phyloP scores from a whole-genome alignment of 1,140 invertebrate genomes.

The Drosophila tani region DNA sequence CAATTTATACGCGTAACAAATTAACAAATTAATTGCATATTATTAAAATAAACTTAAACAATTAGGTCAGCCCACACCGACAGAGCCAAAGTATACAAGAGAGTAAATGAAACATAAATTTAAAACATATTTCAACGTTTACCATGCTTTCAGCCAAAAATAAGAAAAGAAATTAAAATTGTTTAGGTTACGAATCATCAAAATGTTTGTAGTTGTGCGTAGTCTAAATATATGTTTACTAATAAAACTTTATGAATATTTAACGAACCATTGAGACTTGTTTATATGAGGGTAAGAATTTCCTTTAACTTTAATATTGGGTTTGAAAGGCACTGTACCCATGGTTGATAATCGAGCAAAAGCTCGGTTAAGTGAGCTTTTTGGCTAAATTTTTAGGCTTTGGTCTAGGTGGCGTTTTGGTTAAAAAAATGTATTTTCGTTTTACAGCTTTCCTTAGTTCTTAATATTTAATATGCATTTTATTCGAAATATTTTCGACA shows the following conservation, averaged over 20 bases:
- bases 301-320: neutral
- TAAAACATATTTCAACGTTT: conserved; percentile 22
- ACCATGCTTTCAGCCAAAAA: conserved; percentile 40
- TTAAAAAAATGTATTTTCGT: neutral
- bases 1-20: conserved; percentile 54
- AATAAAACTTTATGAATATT: conserved; percentile 76
- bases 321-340: conserved; percentile 1
- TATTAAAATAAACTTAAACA: conserved; percentile 29
- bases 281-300: neutral
- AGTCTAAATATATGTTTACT: conserved; percentile 68
- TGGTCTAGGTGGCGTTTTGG: conserved; percentile 7
- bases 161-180: conserved; percentile 24
- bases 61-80: too few species aligned
- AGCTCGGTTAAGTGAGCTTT: conserved; percentile 14
- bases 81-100: conserved; percentile 13
- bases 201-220: conserved; percentile 69
- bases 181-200: conserved; percentile 43
- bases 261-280: neutral
- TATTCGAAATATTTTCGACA: too few species aligned
- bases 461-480: neutral
- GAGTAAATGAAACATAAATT: conserved; percentile 1
- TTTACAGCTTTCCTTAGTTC: neutral
- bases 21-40: conserved; percentile 44
- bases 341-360: neutral
- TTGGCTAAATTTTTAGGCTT: neutral